Evolutionary conservation across 1,140 invertebrate species (phyloP), one percentile per base, ranked within the genome.

Genomic region (Hirudo medicinalis): DNA sequence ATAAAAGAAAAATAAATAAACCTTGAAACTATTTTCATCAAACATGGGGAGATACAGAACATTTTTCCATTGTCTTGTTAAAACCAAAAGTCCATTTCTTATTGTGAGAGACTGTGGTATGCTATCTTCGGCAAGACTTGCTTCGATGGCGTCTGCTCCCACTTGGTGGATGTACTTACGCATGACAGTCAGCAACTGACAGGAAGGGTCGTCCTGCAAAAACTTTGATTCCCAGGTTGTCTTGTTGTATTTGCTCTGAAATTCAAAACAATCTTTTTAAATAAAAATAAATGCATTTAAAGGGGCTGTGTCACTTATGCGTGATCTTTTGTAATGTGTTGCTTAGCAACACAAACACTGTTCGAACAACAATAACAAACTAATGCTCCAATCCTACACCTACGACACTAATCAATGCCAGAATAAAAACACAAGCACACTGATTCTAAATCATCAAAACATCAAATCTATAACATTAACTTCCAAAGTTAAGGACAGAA

Each of bases 51-150:
- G 95, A 78, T 96, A 95, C 2, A 97, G 82, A 5, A 92, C 90
- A 80, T 94, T 95, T 82, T 97, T 97, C 94, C 94, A 97, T 79
- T 97, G 92, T 3, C 93, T 86, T 77, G 91, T 94, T 25, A 97
- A 79, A 63, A 92, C 91, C 78, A 94, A 88, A 25, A 94, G 88
- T n/a, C 91, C 91, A 87, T 91, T 81, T 76, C 92, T 85, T n/a
- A 97, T 83, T 0, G 90, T 94, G 71, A 90, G 91, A 9, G 94
- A 82, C 69, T 90, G 88, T 17, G 94, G 93, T 54, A 94, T 84
- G 77, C 91, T 89, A 22, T 87, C 83, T 76, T 91, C 88, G 74
- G 87, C 85, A n/a, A 96, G 85, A 80, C 93, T 91, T 4, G 85
- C 85, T 82, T 95, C 92, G 72, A 96, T 89, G 17, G 86, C 85